Conservation (phyloP, 1,140 invertebrate species). For the Drosophila quadrilineata region DNA sequence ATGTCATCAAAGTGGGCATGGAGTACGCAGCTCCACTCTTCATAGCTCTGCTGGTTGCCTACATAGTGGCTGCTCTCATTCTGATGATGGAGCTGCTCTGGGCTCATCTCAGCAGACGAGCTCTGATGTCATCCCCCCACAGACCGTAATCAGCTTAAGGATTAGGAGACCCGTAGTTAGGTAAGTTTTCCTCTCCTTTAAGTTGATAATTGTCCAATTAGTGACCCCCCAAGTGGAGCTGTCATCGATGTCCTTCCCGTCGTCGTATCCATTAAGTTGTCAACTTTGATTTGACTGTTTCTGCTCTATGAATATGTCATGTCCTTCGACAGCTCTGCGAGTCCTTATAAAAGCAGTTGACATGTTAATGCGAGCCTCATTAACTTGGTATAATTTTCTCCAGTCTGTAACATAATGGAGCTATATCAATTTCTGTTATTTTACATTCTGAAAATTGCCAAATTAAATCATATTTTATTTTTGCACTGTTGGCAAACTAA, state of each 20-base stretch:
- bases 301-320: slow-evolving; percentile 20
- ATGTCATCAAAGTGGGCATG: slow-evolving; percentile 73
- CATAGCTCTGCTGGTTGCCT: slow-evolving; percentile 43
- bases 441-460: slow-evolving; percentile 56
- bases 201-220: slow-evolving; percentile 9
- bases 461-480: slow-evolving; percentile 47
- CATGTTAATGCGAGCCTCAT: slow-evolving; percentile 6
- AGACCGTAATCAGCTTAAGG: no score
- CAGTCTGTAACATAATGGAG: slow-evolving; percentile 21
- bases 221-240: not conserved
- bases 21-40: slow-evolving; percentile 74
- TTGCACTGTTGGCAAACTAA: slow-evolving; percentile 49
- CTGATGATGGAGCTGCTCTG: slow-evolving; percentile 52
- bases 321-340: slow-evolving; percentile 12
- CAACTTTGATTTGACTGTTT: not conserved
- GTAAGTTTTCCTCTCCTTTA: not conserved
- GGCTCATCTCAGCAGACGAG: slow-evolving; percentile 7
- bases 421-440: slow-evolving; percentile 47
- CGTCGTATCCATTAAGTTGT: slow-evolving; percentile 10
- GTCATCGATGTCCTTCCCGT: not conserved
- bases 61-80: slow-evolving; percentile 43
- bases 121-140: no score
- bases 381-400: slow-evolving; percentile 34
- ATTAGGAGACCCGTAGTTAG: not conserved
- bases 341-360: slow-evolving; percentile 42